Percentiles rank a stretch among this genome's conserved stretches.
phyloP scores from a whole-genome alignment of 2,113 vertebrate species.

The Mionectes macconnelli region DNA sequence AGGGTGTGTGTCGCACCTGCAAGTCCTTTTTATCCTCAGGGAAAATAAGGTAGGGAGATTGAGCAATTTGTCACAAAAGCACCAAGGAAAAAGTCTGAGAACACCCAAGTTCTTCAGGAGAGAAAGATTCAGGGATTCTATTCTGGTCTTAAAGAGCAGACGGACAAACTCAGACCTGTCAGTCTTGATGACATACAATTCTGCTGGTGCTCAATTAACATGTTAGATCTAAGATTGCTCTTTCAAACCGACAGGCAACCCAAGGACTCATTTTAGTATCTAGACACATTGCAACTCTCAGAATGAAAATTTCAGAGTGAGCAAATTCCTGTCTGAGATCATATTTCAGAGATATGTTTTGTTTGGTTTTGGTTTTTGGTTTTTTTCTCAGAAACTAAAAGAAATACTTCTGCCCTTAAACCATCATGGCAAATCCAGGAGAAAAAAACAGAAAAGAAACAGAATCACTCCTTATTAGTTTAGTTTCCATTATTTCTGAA shows the following conservation, averaged over 20 bases:
- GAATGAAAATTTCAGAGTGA: not conserved
- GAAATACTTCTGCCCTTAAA: not conserved
- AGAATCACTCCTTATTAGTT: not conserved
- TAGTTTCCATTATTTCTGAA: not conserved
- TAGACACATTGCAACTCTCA: not conserved
- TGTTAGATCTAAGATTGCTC: not conserved
- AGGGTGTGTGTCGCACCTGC: not conserved
- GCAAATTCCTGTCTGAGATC: not conserved
- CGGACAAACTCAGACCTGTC: not conserved
- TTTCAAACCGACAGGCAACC: not conserved
- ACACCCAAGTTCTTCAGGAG: not conserved
- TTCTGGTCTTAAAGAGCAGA: not conserved
- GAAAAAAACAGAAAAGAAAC: not conserved
- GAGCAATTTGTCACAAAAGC: not conserved
- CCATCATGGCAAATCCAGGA: not conserved
- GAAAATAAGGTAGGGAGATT: not conserved
- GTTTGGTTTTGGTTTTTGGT: rapidly evolving
- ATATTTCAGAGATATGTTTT: not conserved
- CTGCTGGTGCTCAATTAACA: not conserved
- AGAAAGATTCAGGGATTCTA: not conserved
- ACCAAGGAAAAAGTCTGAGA: not conserved
- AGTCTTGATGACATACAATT: not conserved
- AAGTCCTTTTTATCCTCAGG: not conserved
- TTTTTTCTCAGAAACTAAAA: not conserved
- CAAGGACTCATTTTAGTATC: not conserved